These are phyloP conservation scores for Narcine bancroftii DNA, from an alignment of 2,113 vertebrate genomes.

Conservation along the genomic window DNA sequence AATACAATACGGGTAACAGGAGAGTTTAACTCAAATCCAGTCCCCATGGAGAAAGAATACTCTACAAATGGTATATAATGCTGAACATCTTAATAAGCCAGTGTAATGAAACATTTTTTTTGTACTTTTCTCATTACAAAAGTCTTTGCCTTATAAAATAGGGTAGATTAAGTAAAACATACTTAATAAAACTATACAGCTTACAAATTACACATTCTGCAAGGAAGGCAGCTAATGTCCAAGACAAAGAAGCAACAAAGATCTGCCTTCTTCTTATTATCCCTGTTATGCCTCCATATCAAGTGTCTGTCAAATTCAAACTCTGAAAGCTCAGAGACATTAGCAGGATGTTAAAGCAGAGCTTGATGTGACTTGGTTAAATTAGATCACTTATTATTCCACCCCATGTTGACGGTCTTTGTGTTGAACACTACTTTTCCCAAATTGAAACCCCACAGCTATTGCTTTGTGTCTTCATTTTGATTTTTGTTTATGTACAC, in stretches of 20 bases:
- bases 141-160: slow-evolving; percentile 40
- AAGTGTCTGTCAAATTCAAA: slow-evolving; percentile 26
- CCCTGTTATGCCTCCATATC: neutral
- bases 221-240: slow-evolving; percentile 31
- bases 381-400: slow-evolving; percentile 14
- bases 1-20: slow-evolving; percentile 14
- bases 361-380: slow-evolving; percentile 15
- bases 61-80: slow-evolving; percentile 36
- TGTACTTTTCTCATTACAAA: slow-evolving; percentile 34
- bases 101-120: slow-evolving; percentile 39
- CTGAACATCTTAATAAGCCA: slow-evolving; percentile 40
- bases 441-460: slow-evolving; percentile 26
- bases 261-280: neutral
- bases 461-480: slow-evolving; percentile 34
- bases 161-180: slow-evolving; percentile 38
- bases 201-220: slow-evolving; percentile 41
- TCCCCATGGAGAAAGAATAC: neutral
- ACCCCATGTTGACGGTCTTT: neutral
- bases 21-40: slow-evolving; percentile 13
- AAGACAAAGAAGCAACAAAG: slow-evolving; percentile 25
- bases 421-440: neutral
- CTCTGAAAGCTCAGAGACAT: slow-evolving; percentile 28
- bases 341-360: slow-evolving; percentile 33
- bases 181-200: slow-evolving; percentile 41
- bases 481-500: slow-evolving; percentile 36